phyloP scores from a whole-genome alignment of 1,140 invertebrate genomes.

The Anoplophora glabripennis region DNA sequence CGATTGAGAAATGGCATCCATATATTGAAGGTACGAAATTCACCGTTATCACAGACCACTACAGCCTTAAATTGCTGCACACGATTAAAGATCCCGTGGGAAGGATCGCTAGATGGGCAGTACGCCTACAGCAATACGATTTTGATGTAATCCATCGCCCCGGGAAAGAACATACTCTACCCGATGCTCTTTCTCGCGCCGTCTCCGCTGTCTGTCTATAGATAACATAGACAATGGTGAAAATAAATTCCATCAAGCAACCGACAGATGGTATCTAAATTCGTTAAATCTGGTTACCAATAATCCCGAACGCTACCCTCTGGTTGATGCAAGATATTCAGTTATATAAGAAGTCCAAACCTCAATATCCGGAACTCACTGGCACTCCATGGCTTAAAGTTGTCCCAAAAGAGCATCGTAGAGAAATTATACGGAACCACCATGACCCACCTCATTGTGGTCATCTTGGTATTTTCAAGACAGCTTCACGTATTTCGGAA shows the following conservation, averaged over 20 bases:
- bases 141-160: slow-evolving; percentile 42
- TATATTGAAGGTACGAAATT: slow-evolving; percentile 47
- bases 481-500: neutral
- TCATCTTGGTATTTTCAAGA: slow-evolving; percentile 34
- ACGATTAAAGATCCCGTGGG: slow-evolving; percentile 45
- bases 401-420: slow-evolving; percentile 1
- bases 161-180: slow-evolving; percentile 39
- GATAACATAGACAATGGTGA: no score
- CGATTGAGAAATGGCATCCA: slow-evolving; percentile 41
- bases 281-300: neutral
- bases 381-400: neutral
- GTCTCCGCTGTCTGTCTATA: no score
- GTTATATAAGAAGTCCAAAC: neutral
- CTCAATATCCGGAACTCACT: neutral
- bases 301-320: neutral
- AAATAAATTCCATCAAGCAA: no score
- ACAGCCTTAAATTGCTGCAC: slow-evolving; percentile 46
- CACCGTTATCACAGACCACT: slow-evolving; percentile 49
- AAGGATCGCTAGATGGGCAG: slow-evolving; percentile 48
- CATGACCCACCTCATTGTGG: slow-evolving; percentile 21
- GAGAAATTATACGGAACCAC: neutral
- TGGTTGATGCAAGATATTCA: neutral
- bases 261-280: neutral
- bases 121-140: slow-evolving; percentile 46
- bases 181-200: slow-evolving; percentile 33